Evolutionary conservation across 1,140 invertebrate genomes (phyloP).

Genomic region (Drosophila repletoides): DNA sequence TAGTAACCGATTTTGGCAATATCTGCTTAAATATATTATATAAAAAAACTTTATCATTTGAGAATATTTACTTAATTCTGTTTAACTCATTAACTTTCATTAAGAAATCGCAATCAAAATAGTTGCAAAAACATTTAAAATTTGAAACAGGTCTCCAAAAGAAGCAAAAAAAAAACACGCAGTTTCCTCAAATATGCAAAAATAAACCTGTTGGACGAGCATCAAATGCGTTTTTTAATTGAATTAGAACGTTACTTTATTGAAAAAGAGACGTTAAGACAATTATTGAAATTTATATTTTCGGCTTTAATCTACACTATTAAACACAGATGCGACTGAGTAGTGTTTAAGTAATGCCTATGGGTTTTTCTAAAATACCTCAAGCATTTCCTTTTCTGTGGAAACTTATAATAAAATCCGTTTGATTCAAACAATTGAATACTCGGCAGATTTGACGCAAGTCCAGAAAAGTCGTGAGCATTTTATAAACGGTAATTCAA

Average conservation of each 20-base stretch:
- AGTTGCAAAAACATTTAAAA: too few relatives aligned
- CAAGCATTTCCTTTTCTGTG: conserved; percentile 54
- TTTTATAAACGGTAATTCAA: conserved; percentile 20
- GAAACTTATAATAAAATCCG: conserved; percentile 23
- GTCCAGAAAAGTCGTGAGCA: conserved; percentile 40
- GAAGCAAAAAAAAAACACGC: too few relatives aligned
- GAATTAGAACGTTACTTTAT: too few relatives aligned
- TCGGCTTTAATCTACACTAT: not conserved
- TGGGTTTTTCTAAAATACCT: not conserved
- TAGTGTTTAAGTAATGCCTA: not conserved
- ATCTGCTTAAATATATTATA: too few relatives aligned
- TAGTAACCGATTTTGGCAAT: too few relatives aligned
- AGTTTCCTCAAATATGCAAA: not conserved
- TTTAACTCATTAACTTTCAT: not conserved
- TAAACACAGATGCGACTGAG: not conserved
- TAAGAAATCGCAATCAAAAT: not conserved
- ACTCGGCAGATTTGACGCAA: not conserved
- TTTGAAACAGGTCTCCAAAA: not conserved
- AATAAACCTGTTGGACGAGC: not conserved
- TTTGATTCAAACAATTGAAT: conserved; percentile 23
- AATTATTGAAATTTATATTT: too few relatives aligned
- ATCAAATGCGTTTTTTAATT: not conserved
- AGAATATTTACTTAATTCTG: not conserved
- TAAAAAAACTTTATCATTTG: too few relatives aligned
- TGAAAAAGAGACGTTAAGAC: too few relatives aligned